Evolutionary conservation across 2,113 vertebrate genomes (phyloP), one percentile per base, ranked within the genome.

Genomic region (Dipodomys stephensi): DNA sequence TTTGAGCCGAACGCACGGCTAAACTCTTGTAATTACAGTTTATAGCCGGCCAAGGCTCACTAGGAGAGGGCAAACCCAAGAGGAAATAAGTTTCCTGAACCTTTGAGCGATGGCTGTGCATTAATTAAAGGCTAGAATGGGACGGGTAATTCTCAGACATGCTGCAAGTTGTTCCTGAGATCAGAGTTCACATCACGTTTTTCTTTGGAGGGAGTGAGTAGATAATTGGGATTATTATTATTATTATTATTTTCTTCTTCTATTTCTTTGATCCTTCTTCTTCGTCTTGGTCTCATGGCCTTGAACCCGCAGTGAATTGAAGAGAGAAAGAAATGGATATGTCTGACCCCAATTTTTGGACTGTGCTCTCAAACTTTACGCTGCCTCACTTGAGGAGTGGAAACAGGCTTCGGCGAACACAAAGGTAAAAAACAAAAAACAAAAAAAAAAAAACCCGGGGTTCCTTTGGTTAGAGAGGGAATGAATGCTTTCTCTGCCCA

Each of bases 311-410:
- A 94, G 93, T 98, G 97, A 93, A 92, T 19, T 81, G 53, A 67
- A 91, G 65, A 44, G 87, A 98, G 96, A 96, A 97, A 93, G 91
- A 96, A 92, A 98, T 98, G 97, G 98, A 98, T 83, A 99, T 98
- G 99, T 99, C 99, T 13, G 99, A 99, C 88, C 99, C 98, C 15
- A 98, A 98, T 97, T 98, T 99, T 76, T 99, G 99, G 99, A 99
- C 98, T 16, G 96, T 98, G 2, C 98, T 99, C 83, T 99, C 99
- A 94, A 99, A 99, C 98, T 99, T 99, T 98, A 99, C 98, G 92
- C 96, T 99, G 98, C 99, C 99, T 53, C 98, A 99, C 93, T 99
- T 99, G 97, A 98, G 99, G 96, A 98, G 98, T 20, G 98, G 99
- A 95, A 98, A 98, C 90, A 98, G 98, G 39, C 98, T 99, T n/a